Evolutionary conservation across 2,888 invertebrate species (phyloP), one percentile per base, ranked within the genome.

Genomic region (Himalopsyche anomala): DNA sequence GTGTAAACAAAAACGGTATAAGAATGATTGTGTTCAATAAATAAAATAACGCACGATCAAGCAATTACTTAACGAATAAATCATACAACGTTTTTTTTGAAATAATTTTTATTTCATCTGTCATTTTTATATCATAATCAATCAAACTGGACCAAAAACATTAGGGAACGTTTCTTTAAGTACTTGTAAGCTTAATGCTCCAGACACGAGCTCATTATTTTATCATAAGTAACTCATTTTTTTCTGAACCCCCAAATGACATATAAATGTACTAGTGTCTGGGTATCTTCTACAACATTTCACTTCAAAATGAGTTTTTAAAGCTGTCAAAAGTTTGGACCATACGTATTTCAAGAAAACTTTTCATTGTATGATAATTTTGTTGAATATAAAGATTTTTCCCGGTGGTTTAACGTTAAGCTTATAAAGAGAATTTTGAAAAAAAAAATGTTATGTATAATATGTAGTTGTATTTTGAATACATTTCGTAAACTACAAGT

Each of bases 141-240:
- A 62, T 62, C 62, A 62, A 62, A 62, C 28, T 62, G 19, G 9
- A 62, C 5, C 62, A 6, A 19, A 28, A 62, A 28, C 62, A 62
- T 62, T 62, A 6, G 19, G 6, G 28, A 62, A 19, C 19, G 0
- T 62, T 62, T 62, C 62, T 62, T 62, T 6, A 8, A 6, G 3
- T 56, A 62, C 19, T 62, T 19, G 62, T 19, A 19, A 19, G 62
- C 28, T 62, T 8, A 8, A 0, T 11, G 11, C 28, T 62, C 62
- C 62, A 62, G 62, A 62, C 62, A 62, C 62, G 19, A n/a, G 9
- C 19, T 28, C 62, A 62, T 62, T 62, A 62, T 62, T 62, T 62
- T 62, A 62, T 62, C 62, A 11, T 62, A 62, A 62, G 62, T 19
- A 19, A 11, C 62, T 15, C 19, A 62, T 19, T 19, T 62, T 62